These are phyloP conservation scores for Etheostoma spectabile DNA, from an alignment of 2,113 vertebrate species.

Conservation along the genomic window DNA sequence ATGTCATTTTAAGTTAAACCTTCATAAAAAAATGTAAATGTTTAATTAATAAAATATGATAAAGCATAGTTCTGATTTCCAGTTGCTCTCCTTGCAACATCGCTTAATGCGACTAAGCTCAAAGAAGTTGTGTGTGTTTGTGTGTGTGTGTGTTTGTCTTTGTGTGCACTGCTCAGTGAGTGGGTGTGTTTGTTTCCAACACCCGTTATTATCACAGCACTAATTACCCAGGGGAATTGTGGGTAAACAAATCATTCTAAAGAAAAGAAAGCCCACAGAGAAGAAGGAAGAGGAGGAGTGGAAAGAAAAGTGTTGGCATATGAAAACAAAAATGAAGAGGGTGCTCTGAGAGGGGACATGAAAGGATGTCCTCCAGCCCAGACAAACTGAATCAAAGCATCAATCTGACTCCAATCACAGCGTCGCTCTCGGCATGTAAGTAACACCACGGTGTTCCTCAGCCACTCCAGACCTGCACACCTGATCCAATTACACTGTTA, in stretches of 20 bases:
- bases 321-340: conserved; percentile 44
- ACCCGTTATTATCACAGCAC: conserved; percentile 77
- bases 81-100: background rate
- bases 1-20: conserved; percentile 14
- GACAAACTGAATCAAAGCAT: conserved; percentile 24
- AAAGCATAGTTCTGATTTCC: background rate
- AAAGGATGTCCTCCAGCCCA: conserved; percentile 45
- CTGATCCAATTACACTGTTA: conserved; percentile 40
- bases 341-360: conserved; percentile 24
- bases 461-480: conserved; percentile 41
- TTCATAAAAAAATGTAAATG: background rate
- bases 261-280: conserved; percentile 61
- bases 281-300: conserved; percentile 49
- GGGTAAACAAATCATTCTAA: conserved; percentile 79
- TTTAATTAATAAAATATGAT: background rate
- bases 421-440: conserved; percentile 10
- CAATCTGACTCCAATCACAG: conserved; percentile 29
- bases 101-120: conserved; percentile 35
- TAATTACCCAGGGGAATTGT: conserved; percentile 78
- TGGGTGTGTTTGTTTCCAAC: conserved; percentile 78
- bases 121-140: conserved; percentile 19
- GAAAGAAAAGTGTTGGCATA: conserved; percentile 38
- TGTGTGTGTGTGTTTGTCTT: conserved; percentile 32
- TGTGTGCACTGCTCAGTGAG: conserved; percentile 53
- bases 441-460: conserved; percentile 17